phyloP scores from a whole-genome alignment of 2,113 vertebrate genomes.

The Ranitomeya imitator region DNA sequence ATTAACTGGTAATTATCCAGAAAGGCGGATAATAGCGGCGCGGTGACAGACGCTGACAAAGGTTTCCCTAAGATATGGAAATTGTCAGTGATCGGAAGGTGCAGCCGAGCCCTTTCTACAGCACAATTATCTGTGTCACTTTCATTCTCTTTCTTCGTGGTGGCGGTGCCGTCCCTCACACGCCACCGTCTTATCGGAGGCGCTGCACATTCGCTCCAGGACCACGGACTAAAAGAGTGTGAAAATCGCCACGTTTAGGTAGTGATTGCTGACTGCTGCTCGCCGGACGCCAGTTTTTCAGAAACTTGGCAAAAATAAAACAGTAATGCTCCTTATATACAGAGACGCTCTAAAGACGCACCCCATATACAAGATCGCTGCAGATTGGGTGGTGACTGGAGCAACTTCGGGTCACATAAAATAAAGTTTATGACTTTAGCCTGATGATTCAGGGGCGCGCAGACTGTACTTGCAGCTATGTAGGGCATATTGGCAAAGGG shows the following conservation, averaged over 20 bases:
- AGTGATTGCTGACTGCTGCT: conserved; percentile 8
- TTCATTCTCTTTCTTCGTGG: conserved; percentile 74
- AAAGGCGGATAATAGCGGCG: conserved; percentile 78
- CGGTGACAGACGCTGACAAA: conserved; percentile 81
- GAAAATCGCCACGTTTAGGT: conserved; percentile 56
- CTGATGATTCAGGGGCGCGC: too few relatives aligned
- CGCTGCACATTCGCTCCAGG: conserved; percentile 66
- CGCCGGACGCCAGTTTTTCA: neutral
- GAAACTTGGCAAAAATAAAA: neutral
- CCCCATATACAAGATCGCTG: neutral
- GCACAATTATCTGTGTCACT: conserved; percentile 77
- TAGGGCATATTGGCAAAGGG: too few relatives aligned
- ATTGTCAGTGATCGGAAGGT: conserved; percentile 79
- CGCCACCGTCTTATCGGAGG: conserved; percentile 67
- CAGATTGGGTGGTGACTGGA: neutral
- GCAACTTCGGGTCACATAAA: too few relatives aligned
- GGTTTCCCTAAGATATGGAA: conserved; percentile 82
- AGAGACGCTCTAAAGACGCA: neutral
- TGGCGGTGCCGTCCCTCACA: conserved; percentile 63
- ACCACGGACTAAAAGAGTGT: conserved; percentile 57
- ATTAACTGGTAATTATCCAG: conserved; percentile 84
- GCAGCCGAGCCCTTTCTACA: conserved; percentile 72
- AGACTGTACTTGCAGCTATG: too few relatives aligned
- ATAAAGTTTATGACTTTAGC: too few relatives aligned
- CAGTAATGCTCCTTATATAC: neutral